These are phyloP conservation scores for Neomonachus schauinslandi DNA, from an alignment of 2,113 vertebrate genomes.

Conservation along the genomic window DNA sequence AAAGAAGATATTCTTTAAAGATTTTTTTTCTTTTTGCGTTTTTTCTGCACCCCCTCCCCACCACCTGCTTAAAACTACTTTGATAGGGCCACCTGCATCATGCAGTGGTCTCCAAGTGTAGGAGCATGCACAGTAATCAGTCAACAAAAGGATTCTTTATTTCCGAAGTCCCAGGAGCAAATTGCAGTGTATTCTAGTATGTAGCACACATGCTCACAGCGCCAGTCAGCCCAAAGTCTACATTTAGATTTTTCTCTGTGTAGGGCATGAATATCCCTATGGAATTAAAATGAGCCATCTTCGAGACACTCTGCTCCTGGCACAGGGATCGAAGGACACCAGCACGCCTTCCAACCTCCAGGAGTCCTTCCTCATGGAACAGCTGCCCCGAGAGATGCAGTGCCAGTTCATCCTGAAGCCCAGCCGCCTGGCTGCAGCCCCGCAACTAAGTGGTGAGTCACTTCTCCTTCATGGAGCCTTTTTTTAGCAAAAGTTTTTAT, in stretches of 20 bases:
- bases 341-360: conserved; percentile 86
- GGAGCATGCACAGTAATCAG: not conserved
- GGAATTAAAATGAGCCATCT: conserved; percentile 98
- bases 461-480: not conserved
- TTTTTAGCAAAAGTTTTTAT: conserved; percentile 53
- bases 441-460: conserved; percentile 88
- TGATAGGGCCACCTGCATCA: not conserved
- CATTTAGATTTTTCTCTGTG: conserved; percentile 77
- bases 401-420: conserved; percentile 97
- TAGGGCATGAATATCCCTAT: conserved; percentile 97
- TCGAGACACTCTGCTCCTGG: conserved; percentile 86
- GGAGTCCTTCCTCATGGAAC: conserved; percentile 89
- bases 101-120: not conserved
- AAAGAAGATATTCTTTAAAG: conserved; percentile 25
- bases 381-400: conserved; percentile 93
- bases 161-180: not conserved
- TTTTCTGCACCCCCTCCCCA: not conserved
- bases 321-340: conserved; percentile 84
- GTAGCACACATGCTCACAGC: not conserved
- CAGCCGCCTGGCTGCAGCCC: conserved; percentile 84
- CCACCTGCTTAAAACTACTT: not conserved
- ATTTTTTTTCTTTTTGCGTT: not conserved
- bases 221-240: conserved; percentile 39
- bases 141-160: conserved; percentile 20
- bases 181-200: not conserved